Evolutionary conservation across 2,797 vertebrate genomes (phyloP).

Genomic region (Callimico goeldii): DNA sequence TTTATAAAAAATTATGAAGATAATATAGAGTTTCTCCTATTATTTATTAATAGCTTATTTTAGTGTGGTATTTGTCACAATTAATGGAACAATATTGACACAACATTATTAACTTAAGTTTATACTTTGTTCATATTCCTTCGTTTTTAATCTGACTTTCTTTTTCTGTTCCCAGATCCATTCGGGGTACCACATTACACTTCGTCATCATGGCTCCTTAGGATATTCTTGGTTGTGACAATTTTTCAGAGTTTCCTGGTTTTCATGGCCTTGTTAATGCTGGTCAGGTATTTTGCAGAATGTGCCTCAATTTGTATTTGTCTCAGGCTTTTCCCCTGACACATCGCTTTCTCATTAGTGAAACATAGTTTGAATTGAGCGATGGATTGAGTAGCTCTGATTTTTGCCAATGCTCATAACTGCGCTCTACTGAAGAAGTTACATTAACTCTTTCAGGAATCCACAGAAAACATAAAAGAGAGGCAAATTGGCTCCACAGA

Average conservation of each 20-base stretch:
- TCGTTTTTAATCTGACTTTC: neutral
- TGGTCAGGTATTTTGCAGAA: neutral
- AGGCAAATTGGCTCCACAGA: neutral
- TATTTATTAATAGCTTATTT: neutral
- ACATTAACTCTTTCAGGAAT: neutral
- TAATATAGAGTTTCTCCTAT: neutral
- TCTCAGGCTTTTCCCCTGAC: neutral
- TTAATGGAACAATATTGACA: no score
- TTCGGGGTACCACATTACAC: fast-evolving
- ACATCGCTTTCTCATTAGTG: neutral
- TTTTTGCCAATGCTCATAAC: fast-evolving
- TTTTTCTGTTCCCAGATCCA: neutral
- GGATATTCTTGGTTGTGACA: neutral
- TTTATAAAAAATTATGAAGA: neutral
- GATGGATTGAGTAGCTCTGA: fast-evolving
- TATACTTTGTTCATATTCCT: neutral
- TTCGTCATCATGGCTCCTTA: neutral
- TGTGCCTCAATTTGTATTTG: neutral
- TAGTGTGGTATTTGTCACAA: neutral
- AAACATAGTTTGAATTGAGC: neutral
- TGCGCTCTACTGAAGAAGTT: fast-evolving
- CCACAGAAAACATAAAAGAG: neutral
- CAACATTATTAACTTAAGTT: neutral
- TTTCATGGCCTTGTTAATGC: neutral
- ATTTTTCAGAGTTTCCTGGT: neutral